Percentiles rank a stretch among this genome's conserved stretches.
Conservation (phyloP, 1,140 invertebrate species). For the Hirudo medicinalis region DNA sequence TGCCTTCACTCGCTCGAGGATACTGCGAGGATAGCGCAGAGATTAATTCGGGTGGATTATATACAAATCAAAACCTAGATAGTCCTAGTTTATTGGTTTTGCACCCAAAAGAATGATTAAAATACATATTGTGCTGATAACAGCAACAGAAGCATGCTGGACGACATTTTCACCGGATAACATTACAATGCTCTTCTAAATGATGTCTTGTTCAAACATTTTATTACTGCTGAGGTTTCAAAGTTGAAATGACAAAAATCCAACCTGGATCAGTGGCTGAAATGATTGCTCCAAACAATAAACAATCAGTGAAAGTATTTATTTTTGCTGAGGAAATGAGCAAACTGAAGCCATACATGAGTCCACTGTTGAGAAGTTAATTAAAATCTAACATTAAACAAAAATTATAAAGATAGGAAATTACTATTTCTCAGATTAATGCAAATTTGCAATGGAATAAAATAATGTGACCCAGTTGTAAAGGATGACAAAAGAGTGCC, state of each 20-base stretch:
- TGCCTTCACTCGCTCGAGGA: too few species aligned
- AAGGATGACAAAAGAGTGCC: constrained; percentile 88
- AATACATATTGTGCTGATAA: too few species aligned
- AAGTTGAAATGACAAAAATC: not conserved
- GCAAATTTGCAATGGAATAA: not conserved
- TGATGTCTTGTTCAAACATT: too few species aligned
- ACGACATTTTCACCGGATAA: too few species aligned
- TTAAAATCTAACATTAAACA: not conserved
- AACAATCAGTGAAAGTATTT: constrained; percentile 58
- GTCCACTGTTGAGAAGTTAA: constrained; percentile 28
- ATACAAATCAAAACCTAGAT: too few species aligned
- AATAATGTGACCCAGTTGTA: constrained; percentile 60
- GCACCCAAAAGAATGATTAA: too few species aligned
- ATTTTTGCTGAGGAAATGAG: constrained; percentile 59
- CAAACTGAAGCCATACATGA: constrained; percentile 35
- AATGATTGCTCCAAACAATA: constrained; percentile 86
- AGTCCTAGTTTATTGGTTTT: too few species aligned
- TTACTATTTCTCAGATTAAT: not conserved
- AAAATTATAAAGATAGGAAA: not conserved
- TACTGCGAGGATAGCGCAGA: too few species aligned
- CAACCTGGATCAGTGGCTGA: constrained; percentile 80
- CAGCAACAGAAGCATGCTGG: too few species aligned
- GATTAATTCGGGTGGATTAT: too few species aligned
- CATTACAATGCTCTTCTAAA: too few species aligned
- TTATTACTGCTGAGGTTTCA: too few species aligned